Base-by-base conservation (phyloP, 2,888 invertebrate genomes). In the Tetanocera ferruginea region DNA sequence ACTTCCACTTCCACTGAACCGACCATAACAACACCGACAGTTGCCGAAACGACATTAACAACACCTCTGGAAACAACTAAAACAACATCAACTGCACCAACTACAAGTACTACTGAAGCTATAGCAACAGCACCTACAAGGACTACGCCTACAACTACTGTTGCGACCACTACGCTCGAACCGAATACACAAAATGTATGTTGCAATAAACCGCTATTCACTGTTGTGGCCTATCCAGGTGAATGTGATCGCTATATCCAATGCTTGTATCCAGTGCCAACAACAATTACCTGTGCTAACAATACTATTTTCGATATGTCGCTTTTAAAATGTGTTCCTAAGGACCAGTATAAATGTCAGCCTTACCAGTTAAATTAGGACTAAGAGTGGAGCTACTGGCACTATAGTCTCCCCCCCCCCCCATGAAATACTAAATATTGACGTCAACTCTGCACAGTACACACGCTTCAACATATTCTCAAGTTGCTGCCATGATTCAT, bases 101-200 rank as follows among this genome's bases (percentile, higher is more conserved):
- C 49, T 43, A 60, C 25, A 60, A n/a, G 72, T 8, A 19, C 72
- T 28, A 49, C 14, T 3, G 4, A 9, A 28, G n/a, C n/a, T n/a
- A n/a, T n/a, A n/a, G n/a, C n/a, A n/a, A n/a, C n/a, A n/a, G n/a
- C n/a, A n/a, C n/a, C n/a, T n/a, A n/a, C n/a, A n/a, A n/a, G n/a
- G n/a, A 76, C 73, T 19, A 55, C 64, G 14, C 14, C 52, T 5
- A 67, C 69, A 3, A 73, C 57, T 0, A 69, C 80, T 8, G 34
- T 77, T 23, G 25, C 72, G 2, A 72, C 78, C 14, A 57, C 81
- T 11, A 76, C 81, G 67, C 78, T 79, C n/a, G n/a, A 80, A 73
- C 83, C 83, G 1, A 78, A 82, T 25, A 80, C 73, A 4, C 79
- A 70, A 14, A 83, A 82, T 51, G 60, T 81, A 0, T 84, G 84